phyloP scores from a whole-genome alignment of 2,797 vertebrate species.

The Trachops cirrhosus region DNA sequence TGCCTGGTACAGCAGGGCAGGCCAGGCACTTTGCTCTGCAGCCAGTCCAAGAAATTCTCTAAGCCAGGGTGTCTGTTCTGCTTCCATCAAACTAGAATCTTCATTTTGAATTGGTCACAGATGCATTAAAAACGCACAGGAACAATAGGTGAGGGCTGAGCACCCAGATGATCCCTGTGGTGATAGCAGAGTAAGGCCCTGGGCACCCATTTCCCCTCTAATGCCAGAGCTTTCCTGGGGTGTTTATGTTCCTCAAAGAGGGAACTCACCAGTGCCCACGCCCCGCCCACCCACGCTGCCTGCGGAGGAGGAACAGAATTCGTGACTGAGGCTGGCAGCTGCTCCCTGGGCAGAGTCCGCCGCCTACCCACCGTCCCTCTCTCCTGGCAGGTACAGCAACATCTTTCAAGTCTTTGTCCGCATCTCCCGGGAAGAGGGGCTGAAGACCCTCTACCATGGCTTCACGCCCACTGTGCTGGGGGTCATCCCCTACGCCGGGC shows the following conservation, averaged over 20 bases:
- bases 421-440: constrained; percentile 94
- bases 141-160: not conserved
- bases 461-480: constrained; percentile 95
- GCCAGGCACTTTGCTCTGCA: not conserved
- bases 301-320: not conserved
- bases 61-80: not conserved
- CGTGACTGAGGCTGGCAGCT: not conserved
- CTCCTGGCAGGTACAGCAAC: constrained; percentile 92
- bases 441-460: constrained; percentile 93
- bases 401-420: constrained; percentile 95
- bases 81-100: not conserved
- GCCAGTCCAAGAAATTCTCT: not conserved
- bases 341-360: accelerated
- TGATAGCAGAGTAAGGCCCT: not conserved
- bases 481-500: constrained; percentile 94
- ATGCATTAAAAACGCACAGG: not conserved
- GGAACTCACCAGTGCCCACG: not conserved
- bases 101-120: not conserved
- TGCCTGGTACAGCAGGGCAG: not conserved
- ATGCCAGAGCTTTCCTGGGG: not conserved
- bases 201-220: not conserved
- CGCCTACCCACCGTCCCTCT: accelerated
- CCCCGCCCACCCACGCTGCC: not conserved
- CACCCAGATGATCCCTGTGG: not conserved
- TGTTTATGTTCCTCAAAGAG: not conserved